Percentiles rank a stretch among this genome's conserved stretches.
These are phyloP conservation scores for Listronotus bonariensis DNA, from an alignment of 1,140 invertebrate genomes.

Conservation along the genomic window DNA sequence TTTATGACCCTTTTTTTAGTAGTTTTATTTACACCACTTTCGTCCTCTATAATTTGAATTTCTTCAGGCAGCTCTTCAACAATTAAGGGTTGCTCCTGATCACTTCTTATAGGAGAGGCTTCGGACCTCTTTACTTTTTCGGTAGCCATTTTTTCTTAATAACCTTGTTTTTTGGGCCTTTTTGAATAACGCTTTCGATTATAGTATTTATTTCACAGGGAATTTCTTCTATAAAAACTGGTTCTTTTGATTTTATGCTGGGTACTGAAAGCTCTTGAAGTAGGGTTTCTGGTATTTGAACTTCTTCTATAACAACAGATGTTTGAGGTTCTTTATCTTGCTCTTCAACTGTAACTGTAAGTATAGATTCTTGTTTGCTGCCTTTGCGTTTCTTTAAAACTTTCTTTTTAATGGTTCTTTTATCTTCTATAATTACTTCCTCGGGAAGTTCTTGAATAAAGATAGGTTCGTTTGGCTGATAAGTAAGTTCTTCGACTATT, in stretches of 20 bases:
- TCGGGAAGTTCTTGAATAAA: constrained; percentile 51
- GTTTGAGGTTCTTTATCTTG: constrained; percentile 54
- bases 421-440: constrained; percentile 40
- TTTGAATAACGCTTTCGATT: constrained; percentile 48
- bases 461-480: constrained; percentile 13
- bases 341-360: constrained; percentile 58
- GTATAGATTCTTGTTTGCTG: constrained; percentile 53
- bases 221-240: constrained; percentile 44
- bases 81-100: constrained; percentile 43
- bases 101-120: constrained; percentile 48
- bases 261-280: constrained; percentile 46
- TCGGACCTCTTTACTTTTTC: constrained; percentile 36
- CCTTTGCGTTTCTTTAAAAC: constrained; percentile 44
- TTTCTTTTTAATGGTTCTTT: constrained; percentile 33
- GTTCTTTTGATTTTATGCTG: constrained; percentile 45
- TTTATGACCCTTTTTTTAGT: constrained; percentile 55
- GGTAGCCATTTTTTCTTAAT: constrained; percentile 48
- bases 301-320: constrained; percentile 52
- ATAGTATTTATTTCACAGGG: constrained; percentile 47
- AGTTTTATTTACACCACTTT: constrained; percentile 50
- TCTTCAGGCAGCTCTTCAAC: constrained; percentile 47
- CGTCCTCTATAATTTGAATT: constrained; percentile 43
- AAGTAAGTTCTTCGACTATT: constrained; percentile 31
- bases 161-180: constrained; percentile 47
- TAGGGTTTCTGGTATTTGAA: constrained; percentile 53